These are phyloP conservation scores for Neopelma chrysocephalum DNA, from an alignment of 2,797 vertebrate genomes.

Conservation along the genomic window DNA sequence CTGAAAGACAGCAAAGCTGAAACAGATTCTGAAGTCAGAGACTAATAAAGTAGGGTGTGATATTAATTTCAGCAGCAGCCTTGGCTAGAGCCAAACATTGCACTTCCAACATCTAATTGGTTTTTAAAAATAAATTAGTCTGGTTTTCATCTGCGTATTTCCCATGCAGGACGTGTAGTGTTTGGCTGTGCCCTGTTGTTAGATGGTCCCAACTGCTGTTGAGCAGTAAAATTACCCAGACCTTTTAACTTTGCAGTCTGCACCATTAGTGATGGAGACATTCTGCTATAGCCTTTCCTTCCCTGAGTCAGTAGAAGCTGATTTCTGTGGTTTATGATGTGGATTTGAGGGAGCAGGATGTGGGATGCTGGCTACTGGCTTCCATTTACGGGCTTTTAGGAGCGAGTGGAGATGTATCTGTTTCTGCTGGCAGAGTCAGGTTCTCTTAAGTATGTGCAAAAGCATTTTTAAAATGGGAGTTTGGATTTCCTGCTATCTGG, in stretches of 20 bases:
- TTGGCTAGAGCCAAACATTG: conserved; percentile 28
- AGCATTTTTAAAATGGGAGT: conserved; percentile 40
- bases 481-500: conserved; percentile 61
- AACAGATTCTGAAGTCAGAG: conserved; percentile 35
- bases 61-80: conserved; percentile 62
- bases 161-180: not conserved
- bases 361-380: conserved; percentile 59
- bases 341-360: conserved; percentile 50
- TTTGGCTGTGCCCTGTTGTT: conserved; percentile 42
- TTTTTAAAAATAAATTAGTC: conserved; percentile 63
- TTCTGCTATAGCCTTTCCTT: conserved; percentile 26
- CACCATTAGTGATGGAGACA: not conserved
- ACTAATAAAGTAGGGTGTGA: conserved; percentile 60
- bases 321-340: conserved; percentile 49
- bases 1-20: conserved; percentile 46
- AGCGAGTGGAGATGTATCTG: not conserved
- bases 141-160: conserved; percentile 38
- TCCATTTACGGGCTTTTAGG: conserved; percentile 54
- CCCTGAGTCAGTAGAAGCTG: conserved; percentile 12
- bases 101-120: conserved; percentile 54
- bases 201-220: not conserved
- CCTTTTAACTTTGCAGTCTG: conserved; percentile 49
- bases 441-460: conserved; percentile 40
- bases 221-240: conserved; percentile 20
- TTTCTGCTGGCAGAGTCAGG: conserved; percentile 39